A percentile compares a stretch with the other conserved stretches of the same genome.
Conservation (phyloP, 2,113 vertebrate species). For the Herpailurus yagouaroundi region DNA sequence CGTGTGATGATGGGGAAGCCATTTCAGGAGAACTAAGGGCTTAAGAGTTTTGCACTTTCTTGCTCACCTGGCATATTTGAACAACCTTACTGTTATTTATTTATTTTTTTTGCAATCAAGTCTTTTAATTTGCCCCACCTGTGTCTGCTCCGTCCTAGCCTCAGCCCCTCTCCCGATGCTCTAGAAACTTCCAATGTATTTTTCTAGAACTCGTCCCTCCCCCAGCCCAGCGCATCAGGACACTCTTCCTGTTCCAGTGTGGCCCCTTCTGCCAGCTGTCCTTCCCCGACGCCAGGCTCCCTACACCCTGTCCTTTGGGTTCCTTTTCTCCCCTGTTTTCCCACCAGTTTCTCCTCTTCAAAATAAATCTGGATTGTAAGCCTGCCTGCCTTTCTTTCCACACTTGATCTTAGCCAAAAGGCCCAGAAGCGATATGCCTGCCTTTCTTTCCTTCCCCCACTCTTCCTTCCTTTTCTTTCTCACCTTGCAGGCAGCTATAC, state of each 20-base stretch:
- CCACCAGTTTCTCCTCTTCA: not conserved
- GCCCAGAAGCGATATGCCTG: not conserved
- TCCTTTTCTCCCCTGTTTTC: not conserved
- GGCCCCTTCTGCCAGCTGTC: not conserved
- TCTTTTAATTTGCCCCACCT: not conserved
- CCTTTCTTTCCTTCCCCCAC: not conserved
- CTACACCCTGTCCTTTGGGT: fast-evolving
- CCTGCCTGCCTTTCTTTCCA: not conserved
- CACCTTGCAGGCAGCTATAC: not conserved
- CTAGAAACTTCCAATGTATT: not conserved
- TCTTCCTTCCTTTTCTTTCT: not conserved
- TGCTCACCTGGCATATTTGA: not conserved
- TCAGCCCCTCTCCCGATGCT: not conserved
- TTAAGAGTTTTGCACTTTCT: not conserved
- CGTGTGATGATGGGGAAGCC: not conserved
- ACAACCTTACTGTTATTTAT: not conserved
- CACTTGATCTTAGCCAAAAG: too few relatives aligned
- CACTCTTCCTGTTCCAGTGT: fast-evolving
- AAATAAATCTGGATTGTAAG: not conserved
- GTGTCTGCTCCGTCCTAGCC: not conserved
- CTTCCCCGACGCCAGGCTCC: too few relatives aligned
- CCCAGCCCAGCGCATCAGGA: fast-evolving
- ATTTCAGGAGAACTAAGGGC: not conserved
- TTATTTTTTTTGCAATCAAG: not conserved
- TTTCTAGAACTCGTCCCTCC: not conserved